These are phyloP conservation scores for Tetragonula clypearis DNA, from an alignment of 1,140 invertebrate genomes.

Conservation along the genomic window DNA sequence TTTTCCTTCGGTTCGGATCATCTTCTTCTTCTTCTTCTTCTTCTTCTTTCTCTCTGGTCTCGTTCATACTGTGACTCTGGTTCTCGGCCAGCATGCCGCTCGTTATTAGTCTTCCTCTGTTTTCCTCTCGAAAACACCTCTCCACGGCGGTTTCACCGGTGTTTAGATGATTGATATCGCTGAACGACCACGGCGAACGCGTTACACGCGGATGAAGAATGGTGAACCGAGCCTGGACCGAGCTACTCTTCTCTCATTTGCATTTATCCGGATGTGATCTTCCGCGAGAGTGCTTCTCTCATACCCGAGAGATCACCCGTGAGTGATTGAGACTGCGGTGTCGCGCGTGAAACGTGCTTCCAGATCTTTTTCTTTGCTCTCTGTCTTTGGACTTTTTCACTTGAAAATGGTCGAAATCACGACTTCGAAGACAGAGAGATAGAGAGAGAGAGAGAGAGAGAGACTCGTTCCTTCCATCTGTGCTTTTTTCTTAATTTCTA, in stretches of 20 bases:
- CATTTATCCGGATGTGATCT: slow-evolving; percentile 24
- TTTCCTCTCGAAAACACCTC: slow-evolving; percentile 27
- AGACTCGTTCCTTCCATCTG: too few species aligned
- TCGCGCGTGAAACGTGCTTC: neutral
- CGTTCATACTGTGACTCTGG: slow-evolving; percentile 19
- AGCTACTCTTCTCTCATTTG: slow-evolving; percentile 21
- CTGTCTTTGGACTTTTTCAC: too few species aligned
- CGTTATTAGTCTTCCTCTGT: slow-evolving; percentile 55
- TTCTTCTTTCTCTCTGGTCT: slow-evolving; percentile 6
- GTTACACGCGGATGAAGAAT: slow-evolving; percentile 30
- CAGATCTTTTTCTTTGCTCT: too few species aligned
- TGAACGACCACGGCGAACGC: slow-evolving; percentile 28
- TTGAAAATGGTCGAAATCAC: too few species aligned
- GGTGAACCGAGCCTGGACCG: neutral
- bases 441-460: too few species aligned
- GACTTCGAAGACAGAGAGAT: too few species aligned
- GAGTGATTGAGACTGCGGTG: neutral
- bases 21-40: neutral
- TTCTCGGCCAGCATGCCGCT: slow-evolving; percentile 29
- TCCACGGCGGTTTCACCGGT: neutral
- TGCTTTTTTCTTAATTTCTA: too few species aligned
- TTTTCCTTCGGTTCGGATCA: slow-evolving; percentile 3
- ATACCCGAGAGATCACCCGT: too few species aligned
- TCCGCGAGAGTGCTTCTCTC: neutral
- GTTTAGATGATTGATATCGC: slow-evolving; percentile 51